Conservation (phyloP, 1,140 invertebrate genomes). For the Caenorhabditis tropicalis region DNA sequence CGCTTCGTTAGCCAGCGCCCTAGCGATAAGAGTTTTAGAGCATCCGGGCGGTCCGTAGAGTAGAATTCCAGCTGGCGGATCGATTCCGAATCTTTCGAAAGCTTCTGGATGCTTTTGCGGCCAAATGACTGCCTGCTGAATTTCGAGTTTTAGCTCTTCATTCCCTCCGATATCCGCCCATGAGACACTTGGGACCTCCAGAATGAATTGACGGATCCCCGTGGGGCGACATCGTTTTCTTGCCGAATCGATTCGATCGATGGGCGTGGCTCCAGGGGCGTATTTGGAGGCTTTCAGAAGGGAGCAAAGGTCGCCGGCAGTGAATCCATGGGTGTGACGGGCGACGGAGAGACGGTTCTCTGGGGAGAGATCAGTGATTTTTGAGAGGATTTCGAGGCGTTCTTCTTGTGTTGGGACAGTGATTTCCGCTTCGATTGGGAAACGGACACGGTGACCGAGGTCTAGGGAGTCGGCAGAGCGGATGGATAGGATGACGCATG, state of each 20-base stretch:
- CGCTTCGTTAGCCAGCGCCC: constrained; percentile 72
- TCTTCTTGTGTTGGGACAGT: constrained; percentile 58
- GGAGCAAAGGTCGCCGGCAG: constrained; percentile 58
- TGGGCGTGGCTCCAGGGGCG: not conserved
- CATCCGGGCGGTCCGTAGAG: constrained; percentile 82
- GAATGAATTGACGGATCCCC: constrained; percentile 61
- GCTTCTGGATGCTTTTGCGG: constrained; percentile 81
- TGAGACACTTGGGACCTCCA: constrained; percentile 71
- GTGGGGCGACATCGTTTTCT: constrained; percentile 56
- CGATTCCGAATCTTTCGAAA: constrained; percentile 77
- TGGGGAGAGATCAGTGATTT: not conserved
- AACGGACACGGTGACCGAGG: constrained; percentile 55
- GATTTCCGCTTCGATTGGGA: constrained; percentile 59
- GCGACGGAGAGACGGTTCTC: not conserved
- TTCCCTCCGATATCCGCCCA: constrained; percentile 95
- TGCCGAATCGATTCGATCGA: constrained; percentile 45
- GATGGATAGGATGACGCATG: constrained; percentile 51
- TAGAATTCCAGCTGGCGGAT: constrained; percentile 77
- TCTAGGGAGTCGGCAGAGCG: constrained; percentile 53
- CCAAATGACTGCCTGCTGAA: constrained; percentile 90
- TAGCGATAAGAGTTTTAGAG: constrained; percentile 80
- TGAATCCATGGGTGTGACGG: constrained; percentile 63
- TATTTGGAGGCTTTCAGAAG: constrained; percentile 33
- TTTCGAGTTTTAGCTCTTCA: constrained; percentile 83
- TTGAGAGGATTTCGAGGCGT: constrained; percentile 56